These are phyloP conservation scores for Gallirallus australis DNA, from an alignment of 2,797 vertebrate species.

Conservation along the genomic window DNA sequence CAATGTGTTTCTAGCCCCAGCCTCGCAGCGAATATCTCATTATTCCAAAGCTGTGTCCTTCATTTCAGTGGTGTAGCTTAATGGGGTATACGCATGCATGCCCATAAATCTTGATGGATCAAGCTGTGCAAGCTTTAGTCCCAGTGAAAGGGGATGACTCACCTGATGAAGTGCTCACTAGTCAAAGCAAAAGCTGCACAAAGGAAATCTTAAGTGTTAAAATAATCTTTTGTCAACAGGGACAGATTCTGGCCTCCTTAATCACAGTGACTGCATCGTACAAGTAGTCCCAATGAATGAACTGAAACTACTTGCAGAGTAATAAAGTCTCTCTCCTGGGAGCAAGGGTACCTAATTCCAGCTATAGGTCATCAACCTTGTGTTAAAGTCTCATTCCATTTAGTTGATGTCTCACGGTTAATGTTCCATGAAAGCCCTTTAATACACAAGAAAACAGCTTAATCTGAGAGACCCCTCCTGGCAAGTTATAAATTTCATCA, in stretches of 20 bases:
- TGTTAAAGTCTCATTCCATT: constrained; percentile 37
- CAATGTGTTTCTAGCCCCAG: neutral
- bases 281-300: neutral
- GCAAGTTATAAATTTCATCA: neutral
- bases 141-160: constrained; percentile 41
- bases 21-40: neutral
- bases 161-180: constrained; percentile 53
- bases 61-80: constrained; percentile 1
- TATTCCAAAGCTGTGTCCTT: constrained; percentile 34
- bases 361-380: constrained; percentile 28
- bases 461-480: neutral
- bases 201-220: constrained; percentile 21
- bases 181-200: constrained; percentile 21
- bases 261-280: neutral
- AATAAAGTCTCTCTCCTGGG: neutral
- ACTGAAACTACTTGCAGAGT: neutral
- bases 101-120: constrained; percentile 38
- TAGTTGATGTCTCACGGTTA: neutral
- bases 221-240: constrained; percentile 41
- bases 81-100: neutral
- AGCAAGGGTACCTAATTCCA: constrained; percentile 13
- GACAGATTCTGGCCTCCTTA: constrained; percentile 29
- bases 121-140: constrained; percentile 55
- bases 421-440: constrained; percentile 30
- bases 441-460: constrained; percentile 46